Evolutionary conservation across 2,888 invertebrate genomes (phyloP).

Genomic region (Tenthredo amoena): DNA sequence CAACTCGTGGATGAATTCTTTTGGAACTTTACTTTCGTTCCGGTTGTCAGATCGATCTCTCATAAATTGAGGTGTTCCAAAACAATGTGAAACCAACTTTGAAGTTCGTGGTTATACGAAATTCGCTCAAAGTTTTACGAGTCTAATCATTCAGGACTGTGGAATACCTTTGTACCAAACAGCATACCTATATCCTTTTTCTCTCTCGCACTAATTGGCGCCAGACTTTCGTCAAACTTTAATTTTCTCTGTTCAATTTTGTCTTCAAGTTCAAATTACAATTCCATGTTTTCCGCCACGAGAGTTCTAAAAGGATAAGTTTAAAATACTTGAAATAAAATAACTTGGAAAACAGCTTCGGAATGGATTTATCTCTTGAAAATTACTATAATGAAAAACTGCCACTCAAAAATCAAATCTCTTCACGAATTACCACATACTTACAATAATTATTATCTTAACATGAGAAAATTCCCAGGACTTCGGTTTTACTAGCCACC

Average conservation of each 20-base stretch:
- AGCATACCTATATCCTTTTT: background rate
- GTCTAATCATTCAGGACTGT: background rate
- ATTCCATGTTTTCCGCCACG: background rate
- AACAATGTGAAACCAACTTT: background rate
- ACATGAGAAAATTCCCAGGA: background rate
- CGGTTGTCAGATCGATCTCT: background rate
- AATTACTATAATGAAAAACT: background rate
- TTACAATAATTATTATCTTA: background rate
- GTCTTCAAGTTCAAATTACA: conserved; percentile 14
- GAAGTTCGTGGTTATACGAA: background rate
- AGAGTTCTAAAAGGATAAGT: background rate
- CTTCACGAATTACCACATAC: background rate
- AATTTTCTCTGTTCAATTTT: background rate
- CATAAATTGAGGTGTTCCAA: background rate
- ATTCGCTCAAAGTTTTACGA: conserved; percentile 1
- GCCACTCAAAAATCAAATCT: background rate
- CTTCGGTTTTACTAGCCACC: background rate
- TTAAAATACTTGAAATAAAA: conserved; percentile 14
- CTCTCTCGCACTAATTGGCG: conserved; percentile 4
- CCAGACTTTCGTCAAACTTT: conserved; percentile 16
- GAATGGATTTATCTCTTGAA: background rate
- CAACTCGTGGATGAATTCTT: background rate
- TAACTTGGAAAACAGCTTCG: background rate
- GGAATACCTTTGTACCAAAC: background rate
- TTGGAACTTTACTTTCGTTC: background rate